phyloP scores from a whole-genome alignment of 2,797 vertebrate genomes.

The Natrix natrix region DNA sequence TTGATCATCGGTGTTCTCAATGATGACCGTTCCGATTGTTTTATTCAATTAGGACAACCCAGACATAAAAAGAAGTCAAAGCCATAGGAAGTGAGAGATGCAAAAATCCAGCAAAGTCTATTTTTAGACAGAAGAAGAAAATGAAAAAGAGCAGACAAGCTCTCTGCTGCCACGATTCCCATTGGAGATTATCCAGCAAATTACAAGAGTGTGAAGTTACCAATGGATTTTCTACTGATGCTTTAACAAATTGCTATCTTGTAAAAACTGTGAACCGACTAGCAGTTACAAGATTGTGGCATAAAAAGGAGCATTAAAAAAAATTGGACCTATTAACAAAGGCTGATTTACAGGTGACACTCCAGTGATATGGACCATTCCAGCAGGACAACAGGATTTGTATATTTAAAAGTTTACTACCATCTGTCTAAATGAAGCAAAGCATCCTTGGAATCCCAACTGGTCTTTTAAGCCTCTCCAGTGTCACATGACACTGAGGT shows the following conservation, averaged over 20 bases:
- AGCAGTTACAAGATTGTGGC: neutral
- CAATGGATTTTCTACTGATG: neutral
- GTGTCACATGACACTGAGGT: neutral
- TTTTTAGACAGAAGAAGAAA: neutral
- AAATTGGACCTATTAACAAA: neutral
- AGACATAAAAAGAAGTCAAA: constrained; percentile 1
- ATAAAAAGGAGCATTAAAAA: neutral
- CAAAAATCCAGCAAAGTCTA: neutral
- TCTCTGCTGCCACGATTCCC: neutral
- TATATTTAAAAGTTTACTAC: neutral
- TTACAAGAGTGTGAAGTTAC: neutral
- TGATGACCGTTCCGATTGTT: neutral
- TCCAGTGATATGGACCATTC: neutral
- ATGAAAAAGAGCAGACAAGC: neutral
- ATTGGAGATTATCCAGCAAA: neutral
- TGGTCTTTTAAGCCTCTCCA: neutral
- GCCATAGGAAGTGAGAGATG: neutral
- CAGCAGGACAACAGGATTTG: neutral
- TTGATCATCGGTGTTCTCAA: neutral
- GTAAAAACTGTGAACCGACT: neutral
- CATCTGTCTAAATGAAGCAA: neutral
- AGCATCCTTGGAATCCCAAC: neutral
- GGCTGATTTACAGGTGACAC: neutral
- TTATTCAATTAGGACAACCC: neutral
- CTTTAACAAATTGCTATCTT: neutral